Percentiles rank a stretch among this genome's conserved stretches.
Evolutionary conservation across 1,140 invertebrate genomes (phyloP).

Genomic region (Batillaria attramentaria): DNA sequence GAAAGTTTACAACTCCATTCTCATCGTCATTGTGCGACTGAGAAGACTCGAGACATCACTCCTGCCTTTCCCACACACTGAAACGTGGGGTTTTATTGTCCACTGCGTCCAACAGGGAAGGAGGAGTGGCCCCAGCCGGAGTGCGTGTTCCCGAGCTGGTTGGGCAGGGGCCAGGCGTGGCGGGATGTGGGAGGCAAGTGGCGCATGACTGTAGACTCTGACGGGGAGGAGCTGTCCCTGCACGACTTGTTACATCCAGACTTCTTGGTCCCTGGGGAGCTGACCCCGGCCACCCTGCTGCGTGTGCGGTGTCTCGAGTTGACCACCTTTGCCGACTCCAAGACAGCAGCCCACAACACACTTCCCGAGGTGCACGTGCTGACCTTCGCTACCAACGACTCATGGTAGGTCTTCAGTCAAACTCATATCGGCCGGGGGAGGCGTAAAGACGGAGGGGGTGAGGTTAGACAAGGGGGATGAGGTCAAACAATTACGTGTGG

Average conservation of each 20-base stretch:
- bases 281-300: not conserved
- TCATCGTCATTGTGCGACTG: too few species aligned
- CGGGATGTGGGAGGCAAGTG: slow-evolving; percentile 25
- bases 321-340: slow-evolving; percentile 1
- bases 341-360: not conserved
- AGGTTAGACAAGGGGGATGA: too few species aligned
- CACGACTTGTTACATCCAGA: slow-evolving; percentile 23
- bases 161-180: slow-evolving; percentile 11
- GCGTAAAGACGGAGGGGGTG: too few species aligned
- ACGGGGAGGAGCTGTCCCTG: slow-evolving; percentile 26
- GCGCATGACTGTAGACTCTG: slow-evolving; percentile 19
- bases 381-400: slow-evolving; percentile 28
- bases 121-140: slow-evolving; percentile 25
- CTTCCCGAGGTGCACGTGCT: slow-evolving; percentile 21
- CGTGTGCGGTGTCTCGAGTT: not conserved
- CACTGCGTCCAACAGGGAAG: not conserved
- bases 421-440: too few species aligned
- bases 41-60: too few species aligned
- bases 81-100: not conserved
- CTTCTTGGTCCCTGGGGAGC: slow-evolving; percentile 7
- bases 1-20: too few species aligned
- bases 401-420: slow-evolving; percentile 25
- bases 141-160: slow-evolving; percentile 21
- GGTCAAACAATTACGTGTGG: too few species aligned
- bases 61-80: too few species aligned